A percentile compares a stretch with the other conserved stretches of the same genome.
These are phyloP conservation scores for Nettapus auritus DNA, from an alignment of 2,113 vertebrate genomes.

Conservation along the genomic window DNA sequence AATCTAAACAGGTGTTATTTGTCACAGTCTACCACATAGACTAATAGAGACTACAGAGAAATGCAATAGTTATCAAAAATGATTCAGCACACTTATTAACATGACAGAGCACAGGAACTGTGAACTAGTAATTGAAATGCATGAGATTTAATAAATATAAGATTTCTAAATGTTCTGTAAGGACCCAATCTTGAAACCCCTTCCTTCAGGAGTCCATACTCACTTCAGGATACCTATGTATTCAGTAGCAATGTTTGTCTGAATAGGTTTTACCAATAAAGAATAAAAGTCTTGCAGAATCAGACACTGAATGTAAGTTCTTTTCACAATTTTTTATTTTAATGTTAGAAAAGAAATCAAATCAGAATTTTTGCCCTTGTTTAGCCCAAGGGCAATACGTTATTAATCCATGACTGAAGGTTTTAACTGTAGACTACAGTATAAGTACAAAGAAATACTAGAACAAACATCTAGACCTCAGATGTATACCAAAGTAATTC, in stretches of 20 bases:
- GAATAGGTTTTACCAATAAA: neutral
- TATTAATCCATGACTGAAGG: neutral
- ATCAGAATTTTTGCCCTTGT: neutral
- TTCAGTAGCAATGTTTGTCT: neutral
- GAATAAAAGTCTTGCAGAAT: neutral
- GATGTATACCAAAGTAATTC: neutral
- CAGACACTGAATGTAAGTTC: neutral
- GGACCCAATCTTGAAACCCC: neutral
- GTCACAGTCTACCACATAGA: neutral
- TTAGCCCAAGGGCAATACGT: neutral
- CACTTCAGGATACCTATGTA: neutral
- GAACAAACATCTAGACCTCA: neutral
- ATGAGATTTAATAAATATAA: neutral
- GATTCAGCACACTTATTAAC: neutral
- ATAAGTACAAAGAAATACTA: neutral
- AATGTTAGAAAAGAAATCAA: neutral
- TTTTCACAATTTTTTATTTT: neutral
- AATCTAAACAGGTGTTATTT: neutral
- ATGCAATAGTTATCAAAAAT: neutral
- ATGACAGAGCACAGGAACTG: neutral
- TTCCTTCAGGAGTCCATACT: neutral
- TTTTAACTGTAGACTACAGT: neutral
- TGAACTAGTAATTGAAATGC: conserved; percentile 12
- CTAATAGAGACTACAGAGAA: neutral
- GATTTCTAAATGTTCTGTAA: neutral